phyloP scores from a whole-genome alignment of 2,888 invertebrate genomes.

The Allacma fusca region DNA sequence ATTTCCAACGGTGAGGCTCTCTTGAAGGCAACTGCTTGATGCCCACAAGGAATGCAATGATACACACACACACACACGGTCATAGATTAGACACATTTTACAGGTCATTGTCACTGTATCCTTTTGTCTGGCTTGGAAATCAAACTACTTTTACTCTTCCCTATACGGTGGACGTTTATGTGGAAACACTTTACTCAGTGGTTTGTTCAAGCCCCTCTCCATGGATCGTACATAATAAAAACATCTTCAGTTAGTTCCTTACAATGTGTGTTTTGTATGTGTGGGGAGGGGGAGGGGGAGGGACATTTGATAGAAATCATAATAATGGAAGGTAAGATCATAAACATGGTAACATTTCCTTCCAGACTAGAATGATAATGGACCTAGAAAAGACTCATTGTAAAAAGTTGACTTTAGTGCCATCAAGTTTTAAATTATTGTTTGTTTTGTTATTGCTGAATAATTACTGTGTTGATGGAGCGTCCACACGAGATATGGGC shows the following conservation, averaged over 20 bases:
- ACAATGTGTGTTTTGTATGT: no score
- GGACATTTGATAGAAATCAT: not conserved
- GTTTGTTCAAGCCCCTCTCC: no score
- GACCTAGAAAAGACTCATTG: not conserved
- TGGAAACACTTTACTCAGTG: no score
- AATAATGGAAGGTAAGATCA: not conserved
- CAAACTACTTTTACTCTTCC: slow-evolving; percentile 16
- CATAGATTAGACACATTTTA: slow-evolving; percentile 34
- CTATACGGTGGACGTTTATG: not conserved
- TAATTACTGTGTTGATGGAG: slow-evolving; percentile 16
- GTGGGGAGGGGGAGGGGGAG: no score
- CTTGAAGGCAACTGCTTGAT: not conserved
- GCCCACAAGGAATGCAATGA: not conserved
- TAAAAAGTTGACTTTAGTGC: not conserved
- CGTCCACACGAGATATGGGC: not conserved
- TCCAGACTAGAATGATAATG: slow-evolving; percentile 11
- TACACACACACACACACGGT: not conserved
- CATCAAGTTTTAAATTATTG: not conserved
- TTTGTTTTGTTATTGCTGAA: not conserved
- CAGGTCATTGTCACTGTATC: slow-evolving; percentile 31
- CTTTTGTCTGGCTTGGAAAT: not conserved
- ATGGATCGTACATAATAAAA: no score
- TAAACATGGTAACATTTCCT: slow-evolving; percentile 16
- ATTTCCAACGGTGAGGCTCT: not conserved
- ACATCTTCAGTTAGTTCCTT: no score